Evolutionary conservation across 1,140 invertebrate species (phyloP).

Genomic region (Caenorhabditis brenneri): DNA sequence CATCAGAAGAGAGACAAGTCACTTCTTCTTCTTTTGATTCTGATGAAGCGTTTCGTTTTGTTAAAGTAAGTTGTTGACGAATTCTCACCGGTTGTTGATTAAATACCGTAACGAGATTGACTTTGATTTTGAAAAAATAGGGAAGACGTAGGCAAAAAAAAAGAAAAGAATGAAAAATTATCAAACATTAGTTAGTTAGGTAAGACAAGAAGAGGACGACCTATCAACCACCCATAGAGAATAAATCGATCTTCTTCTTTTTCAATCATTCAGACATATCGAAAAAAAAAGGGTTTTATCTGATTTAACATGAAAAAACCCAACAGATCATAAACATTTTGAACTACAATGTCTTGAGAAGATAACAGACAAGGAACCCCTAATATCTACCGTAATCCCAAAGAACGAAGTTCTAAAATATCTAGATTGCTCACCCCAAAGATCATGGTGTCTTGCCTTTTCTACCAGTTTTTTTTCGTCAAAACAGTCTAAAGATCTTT

Average conservation of each 20-base stretch:
- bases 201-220: not conserved
- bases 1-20: constrained; percentile 29
- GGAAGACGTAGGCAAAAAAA: not conserved
- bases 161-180: constrained; percentile 8
- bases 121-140: not conserved
- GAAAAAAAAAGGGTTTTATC: not conserved
- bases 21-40: not conserved
- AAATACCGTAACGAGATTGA: not conserved
- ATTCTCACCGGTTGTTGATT: not conserved
- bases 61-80: constrained; percentile 7
- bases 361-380: too few species aligned
- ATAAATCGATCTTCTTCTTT: constrained; percentile 21
- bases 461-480: too few species aligned
- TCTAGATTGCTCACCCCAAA: too few species aligned
- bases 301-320: not conserved
- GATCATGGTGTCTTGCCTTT: too few species aligned
- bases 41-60: not conserved
- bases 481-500: not conserved
- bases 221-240: not conserved
- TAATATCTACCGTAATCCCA: too few species aligned
- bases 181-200: not conserved
- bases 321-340: not conserved
- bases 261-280: constrained; percentile 13
- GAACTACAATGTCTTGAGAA: too few species aligned
- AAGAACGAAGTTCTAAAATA: too few species aligned